These are phyloP conservation scores for Campaea margaritaria DNA, from an alignment of 2,888 invertebrate species.

Conservation along the genomic window DNA sequence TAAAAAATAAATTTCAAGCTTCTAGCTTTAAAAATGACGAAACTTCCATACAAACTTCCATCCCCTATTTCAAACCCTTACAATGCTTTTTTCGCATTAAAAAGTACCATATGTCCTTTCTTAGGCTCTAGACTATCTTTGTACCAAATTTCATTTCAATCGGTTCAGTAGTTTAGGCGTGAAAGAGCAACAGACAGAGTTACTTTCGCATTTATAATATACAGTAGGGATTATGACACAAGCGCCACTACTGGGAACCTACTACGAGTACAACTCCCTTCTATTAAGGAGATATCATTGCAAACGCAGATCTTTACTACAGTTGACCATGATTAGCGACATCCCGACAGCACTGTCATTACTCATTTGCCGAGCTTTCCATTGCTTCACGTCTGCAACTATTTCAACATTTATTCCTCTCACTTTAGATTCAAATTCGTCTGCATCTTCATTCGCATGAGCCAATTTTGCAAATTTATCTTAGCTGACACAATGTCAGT, in stretches of 20 bases:
- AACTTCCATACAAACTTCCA: too few species aligned
- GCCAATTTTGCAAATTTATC: constrained; percentile 13
- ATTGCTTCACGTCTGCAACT: constrained; percentile 40
- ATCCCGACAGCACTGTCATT: constrained; percentile 59
- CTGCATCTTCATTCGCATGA: constrained; percentile 9
- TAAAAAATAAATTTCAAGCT: too few species aligned
- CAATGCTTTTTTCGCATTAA: too few species aligned
- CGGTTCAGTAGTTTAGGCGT: too few species aligned
- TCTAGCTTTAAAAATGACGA: too few species aligned
- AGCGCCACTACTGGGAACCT: not conserved
- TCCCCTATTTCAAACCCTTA: too few species aligned
- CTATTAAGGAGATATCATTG: constrained; percentile 26
- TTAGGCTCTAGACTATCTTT: too few species aligned
- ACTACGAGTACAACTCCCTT: constrained; percentile 7
- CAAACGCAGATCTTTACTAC: constrained; percentile 49
- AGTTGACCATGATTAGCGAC: constrained; percentile 60
- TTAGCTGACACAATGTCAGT: constrained; percentile 17
- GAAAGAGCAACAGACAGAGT: too few species aligned
- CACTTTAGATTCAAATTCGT: constrained; percentile 22
- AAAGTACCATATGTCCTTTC: too few species aligned
- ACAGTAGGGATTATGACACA: too few species aligned
- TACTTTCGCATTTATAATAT: too few species aligned
- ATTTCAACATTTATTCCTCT: constrained; percentile 19
- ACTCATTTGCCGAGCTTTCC: constrained; percentile 60
- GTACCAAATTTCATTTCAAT: too few species aligned